These are phyloP conservation scores for Dryobota labecula DNA, from an alignment of 2,888 invertebrate species.

Conservation along the genomic window DNA sequence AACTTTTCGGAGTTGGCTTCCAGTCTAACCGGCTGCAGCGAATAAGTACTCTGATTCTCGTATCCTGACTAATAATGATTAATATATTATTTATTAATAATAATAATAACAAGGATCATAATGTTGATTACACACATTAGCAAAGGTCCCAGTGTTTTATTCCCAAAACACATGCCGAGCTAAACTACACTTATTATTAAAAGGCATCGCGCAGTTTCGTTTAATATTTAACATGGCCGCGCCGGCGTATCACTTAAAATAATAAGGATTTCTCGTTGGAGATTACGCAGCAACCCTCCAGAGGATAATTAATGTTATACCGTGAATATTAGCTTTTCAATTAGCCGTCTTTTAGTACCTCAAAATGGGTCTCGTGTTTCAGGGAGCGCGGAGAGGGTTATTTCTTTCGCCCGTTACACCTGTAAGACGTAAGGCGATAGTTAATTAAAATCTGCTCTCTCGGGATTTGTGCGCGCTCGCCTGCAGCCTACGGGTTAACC, in stretches of 20 bases:
- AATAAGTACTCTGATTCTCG: not conserved
- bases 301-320: slow-evolving; percentile 88
- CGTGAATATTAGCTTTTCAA: slow-evolving; percentile 89
- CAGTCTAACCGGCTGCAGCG: too few species aligned
- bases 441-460: slow-evolving; percentile 85
- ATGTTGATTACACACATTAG: slow-evolving; percentile 53
- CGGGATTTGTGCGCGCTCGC: slow-evolving; percentile 77
- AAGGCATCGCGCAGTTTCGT: slow-evolving; percentile 68
- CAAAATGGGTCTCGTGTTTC: slow-evolving; percentile 83
- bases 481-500: slow-evolving; percentile 50
- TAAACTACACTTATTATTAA: slow-evolving; percentile 62
- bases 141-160: slow-evolving; percentile 53
- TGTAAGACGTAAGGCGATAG: slow-evolving; percentile 81
- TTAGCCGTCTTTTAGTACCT: slow-evolving; percentile 87
- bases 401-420: slow-evolving; percentile 76
- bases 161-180: slow-evolving; percentile 59
- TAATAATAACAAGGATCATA: slow-evolving; percentile 20
- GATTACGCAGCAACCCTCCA: slow-evolving; percentile 82
- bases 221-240: slow-evolving; percentile 76
- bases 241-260: slow-evolving; percentile 82
- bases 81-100: slow-evolving; percentile 38
- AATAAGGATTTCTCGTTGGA: slow-evolving; percentile 84
- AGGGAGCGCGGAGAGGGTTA: slow-evolving; percentile 68
- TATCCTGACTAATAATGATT: slow-evolving; percentile 6
- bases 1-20: too few species aligned